Evolutionary conservation across 2,888 invertebrate genomes (phyloP).

Genomic region (Neocrepidodera transversa): DNA sequence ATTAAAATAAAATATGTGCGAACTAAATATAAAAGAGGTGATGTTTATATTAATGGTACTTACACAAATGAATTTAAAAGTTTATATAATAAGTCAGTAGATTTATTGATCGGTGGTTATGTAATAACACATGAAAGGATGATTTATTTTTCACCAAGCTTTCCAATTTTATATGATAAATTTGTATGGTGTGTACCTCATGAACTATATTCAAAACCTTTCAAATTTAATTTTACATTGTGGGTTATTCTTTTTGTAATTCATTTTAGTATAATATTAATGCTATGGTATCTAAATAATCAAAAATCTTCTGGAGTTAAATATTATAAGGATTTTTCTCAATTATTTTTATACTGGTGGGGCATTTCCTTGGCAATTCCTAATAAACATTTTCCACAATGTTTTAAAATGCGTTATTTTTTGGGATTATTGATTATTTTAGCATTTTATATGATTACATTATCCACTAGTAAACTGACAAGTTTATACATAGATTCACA

Average conservation of each 20-base stretch:
- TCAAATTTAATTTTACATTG: too few species aligned
- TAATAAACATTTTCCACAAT: not conserved
- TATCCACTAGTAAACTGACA: not conserved
- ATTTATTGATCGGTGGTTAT: constrained; percentile 2
- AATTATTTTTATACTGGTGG: not conserved
- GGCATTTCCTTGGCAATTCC: not conserved
- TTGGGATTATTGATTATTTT: not conserved
- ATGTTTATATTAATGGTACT: not conserved
- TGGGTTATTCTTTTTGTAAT: not conserved
- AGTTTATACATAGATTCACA: not conserved
- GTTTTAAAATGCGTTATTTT: not conserved
- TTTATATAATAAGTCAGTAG: not conserved
- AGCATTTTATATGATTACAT: not conserved
- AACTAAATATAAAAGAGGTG: not conserved
- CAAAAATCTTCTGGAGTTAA: not conserved
- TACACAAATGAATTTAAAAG: not conserved
- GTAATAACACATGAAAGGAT: not conserved
- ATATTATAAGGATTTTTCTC: not conserved
- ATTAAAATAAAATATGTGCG: not conserved
- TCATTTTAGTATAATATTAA: not conserved
- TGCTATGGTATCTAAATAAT: not conserved
- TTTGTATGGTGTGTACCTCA: constrained; percentile 1
- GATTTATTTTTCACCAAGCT: not conserved
- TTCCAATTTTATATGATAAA: not conserved
- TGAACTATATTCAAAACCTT: too few species aligned